phyloP scores from a whole-genome alignment of 2,113 vertebrate genomes.

The Paramisgurnus dabryanus region DNA sequence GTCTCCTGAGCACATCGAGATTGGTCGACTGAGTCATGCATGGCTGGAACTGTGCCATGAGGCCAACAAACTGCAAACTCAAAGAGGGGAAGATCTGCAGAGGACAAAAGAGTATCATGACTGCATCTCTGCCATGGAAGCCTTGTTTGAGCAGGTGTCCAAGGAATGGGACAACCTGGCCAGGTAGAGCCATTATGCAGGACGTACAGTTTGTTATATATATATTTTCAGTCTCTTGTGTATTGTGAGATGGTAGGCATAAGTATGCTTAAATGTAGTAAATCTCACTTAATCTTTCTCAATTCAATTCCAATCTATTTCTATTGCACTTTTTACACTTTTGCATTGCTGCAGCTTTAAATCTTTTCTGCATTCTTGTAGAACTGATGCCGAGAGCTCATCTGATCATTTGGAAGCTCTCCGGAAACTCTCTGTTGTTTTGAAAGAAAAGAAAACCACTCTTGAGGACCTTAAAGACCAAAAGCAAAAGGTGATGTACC shows the following conservation, averaged over 20 bases:
- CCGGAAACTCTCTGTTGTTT: constrained; percentile 79
- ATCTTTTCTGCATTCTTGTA: constrained; percentile 56
- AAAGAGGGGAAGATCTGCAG: constrained; percentile 89
- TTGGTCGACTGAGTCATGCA: constrained; percentile 79
- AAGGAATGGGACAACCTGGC: constrained; percentile 96
- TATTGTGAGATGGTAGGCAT: not conserved
- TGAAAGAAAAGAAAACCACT: constrained; percentile 83
- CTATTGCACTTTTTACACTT: no score
- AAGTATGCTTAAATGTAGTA: no score
- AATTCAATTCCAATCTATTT: no score
- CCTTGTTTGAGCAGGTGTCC: constrained; percentile 89
- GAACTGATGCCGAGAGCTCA: constrained; percentile 93
- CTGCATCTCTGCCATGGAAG: constrained; percentile 81
- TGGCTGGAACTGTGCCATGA: constrained; percentile 89
- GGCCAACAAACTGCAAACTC: constrained; percentile 79
- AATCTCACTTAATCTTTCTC: no score
- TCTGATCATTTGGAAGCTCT: constrained; percentile 87
- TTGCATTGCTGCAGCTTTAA: not conserved
- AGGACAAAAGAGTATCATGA: constrained; percentile 87
- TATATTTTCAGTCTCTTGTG: no score
- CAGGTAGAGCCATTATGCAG: constrained; percentile 81
- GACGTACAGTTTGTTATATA: constrained; percentile 14
- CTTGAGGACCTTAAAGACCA: constrained; percentile 89
- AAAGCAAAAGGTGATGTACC: constrained; percentile 85
- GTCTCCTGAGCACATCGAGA: constrained; percentile 87